A percentile compares a stretch with the other conserved stretches of the same genome.
phyloP scores from a whole-genome alignment of 2,888 invertebrate species.

The Beris chalybata region DNA sequence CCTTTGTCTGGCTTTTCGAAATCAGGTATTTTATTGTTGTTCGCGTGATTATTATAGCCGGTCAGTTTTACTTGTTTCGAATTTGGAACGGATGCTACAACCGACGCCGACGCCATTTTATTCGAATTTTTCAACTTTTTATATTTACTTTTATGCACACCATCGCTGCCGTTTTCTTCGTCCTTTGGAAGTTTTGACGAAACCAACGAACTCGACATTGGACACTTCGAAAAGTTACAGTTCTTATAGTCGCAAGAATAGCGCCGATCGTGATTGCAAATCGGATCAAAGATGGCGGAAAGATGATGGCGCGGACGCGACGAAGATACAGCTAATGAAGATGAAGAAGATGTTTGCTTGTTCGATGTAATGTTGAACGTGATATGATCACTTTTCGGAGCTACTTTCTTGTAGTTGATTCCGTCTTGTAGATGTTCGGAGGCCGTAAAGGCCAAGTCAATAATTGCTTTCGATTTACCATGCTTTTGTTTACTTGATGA shows the following conservation, averaged over 20 bases:
- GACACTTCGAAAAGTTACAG: constrained; percentile 46
- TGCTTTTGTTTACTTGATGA: constrained; percentile 21
- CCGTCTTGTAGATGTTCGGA: constrained; percentile 12
- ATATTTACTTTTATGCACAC: constrained; percentile 1
- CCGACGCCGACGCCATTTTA: too few species aligned
- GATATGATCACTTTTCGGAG: constrained; percentile 6
- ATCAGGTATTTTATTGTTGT: constrained; percentile 5
- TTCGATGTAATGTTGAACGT: constrained; percentile 14
- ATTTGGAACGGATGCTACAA: neutral
- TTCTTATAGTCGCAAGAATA: constrained; percentile 49
- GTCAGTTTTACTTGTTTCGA: constrained; percentile 20
- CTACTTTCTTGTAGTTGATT: constrained; percentile 16
- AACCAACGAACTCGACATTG: constrained; percentile 43
- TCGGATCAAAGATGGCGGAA: constrained; percentile 18
- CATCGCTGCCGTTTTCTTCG: constrained; percentile 18
- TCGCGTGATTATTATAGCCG: constrained; percentile 8
- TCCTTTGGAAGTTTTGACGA: constrained; percentile 4
- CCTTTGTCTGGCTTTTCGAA: constrained; percentile 22
- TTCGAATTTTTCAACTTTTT: too few species aligned
- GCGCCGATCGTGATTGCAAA: constrained; percentile 23
- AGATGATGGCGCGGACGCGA: constrained; percentile 16
- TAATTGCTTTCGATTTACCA: constrained; percentile 30
- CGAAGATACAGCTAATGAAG: constrained; percentile 5
- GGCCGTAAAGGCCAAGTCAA: constrained; percentile 18
- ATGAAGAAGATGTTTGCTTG: constrained; percentile 8